Percentiles rank a stretch among this genome's conserved stretches.
Evolutionary conservation across 2,797 vertebrate species (phyloP).

Genomic region (Novumbra hubbsi): DNA sequence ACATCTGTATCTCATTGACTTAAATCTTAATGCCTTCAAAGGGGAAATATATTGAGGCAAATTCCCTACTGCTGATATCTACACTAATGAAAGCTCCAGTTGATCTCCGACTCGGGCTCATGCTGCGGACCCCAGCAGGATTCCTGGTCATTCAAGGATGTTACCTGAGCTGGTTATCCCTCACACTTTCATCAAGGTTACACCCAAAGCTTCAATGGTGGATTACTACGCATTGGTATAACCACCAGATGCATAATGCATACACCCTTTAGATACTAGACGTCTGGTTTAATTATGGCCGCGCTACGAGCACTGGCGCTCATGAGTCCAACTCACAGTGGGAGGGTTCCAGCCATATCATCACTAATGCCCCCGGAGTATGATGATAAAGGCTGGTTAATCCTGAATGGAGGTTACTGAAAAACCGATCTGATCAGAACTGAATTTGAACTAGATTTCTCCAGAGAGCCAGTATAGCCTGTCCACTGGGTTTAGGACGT

Average conservation of each 20-base stretch:
- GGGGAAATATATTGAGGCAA: conserved; percentile 39
- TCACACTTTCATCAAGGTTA: conserved; percentile 50
- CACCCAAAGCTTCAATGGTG: conserved; percentile 45
- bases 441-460: conserved; percentile 46
- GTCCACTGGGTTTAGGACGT: conserved; percentile 25
- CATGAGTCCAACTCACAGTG: conserved; percentile 16
- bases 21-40: conserved; percentile 39
- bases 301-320: conserved; percentile 19
- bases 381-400: conserved; percentile 23
- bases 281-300: conserved; percentile 41
- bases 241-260: conserved; percentile 61
- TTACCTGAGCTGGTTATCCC: conserved; percentile 40
- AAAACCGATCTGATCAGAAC: conserved; percentile 55
- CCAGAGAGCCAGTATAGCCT: conserved; percentile 21
- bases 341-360: conserved; percentile 35
- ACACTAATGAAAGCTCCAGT: conserved; percentile 57
- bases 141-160: conserved; percentile 53
- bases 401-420: conserved; percentile 54
- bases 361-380: conserved; percentile 17
- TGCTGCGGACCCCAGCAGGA: conserved; percentile 60
- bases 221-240: conserved; percentile 32
- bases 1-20: conserved; percentile 17
- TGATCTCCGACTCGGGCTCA: conserved; percentile 54
- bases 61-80: conserved; percentile 33
- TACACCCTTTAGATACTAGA: conserved; percentile 26